Conservation (phyloP, 2,797 vertebrate genomes). For the Staurois parvus region DNA sequence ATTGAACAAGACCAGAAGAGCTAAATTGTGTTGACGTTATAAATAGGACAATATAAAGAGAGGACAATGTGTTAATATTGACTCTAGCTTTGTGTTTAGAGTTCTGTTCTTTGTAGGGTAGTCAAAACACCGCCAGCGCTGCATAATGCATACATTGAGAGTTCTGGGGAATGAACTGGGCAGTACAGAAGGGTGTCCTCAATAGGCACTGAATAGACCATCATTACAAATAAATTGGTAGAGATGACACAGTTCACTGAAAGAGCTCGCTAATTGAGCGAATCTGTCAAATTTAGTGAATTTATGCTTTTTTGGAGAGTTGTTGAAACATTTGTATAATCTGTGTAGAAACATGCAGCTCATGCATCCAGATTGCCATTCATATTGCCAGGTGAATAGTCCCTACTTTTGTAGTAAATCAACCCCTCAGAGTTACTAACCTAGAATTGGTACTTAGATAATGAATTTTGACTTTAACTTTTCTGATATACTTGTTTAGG, state of each 20-base stretch:
- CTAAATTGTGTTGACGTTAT: too few relatives aligned
- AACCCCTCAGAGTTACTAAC: too few relatives aligned
- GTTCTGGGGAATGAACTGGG: background rate
- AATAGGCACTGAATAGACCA: background rate
- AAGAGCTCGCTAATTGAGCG: background rate
- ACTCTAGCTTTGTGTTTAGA: background rate
- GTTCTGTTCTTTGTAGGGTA: background rate
- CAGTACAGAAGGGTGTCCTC: background rate
- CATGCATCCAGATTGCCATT: background rate
- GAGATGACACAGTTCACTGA: background rate
- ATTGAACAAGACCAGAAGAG: too few relatives aligned
- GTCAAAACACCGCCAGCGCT: background rate
- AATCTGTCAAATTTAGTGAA: background rate
- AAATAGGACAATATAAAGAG: background rate
- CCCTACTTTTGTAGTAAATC: too few relatives aligned
- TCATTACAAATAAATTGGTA: background rate
- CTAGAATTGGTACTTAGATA: too few relatives aligned
- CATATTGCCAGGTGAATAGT: too few relatives aligned
- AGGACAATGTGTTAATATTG: background rate
- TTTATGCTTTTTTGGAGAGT: background rate
- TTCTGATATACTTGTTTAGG: too few relatives aligned
- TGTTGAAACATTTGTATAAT: background rate
- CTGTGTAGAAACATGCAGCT: background rate
- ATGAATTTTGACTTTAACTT: too few relatives aligned
- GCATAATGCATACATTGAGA: background rate